These are phyloP conservation scores for Herminia tarsipennalis DNA, from an alignment of 2,888 invertebrate genomes.

Conservation along the genomic window DNA sequence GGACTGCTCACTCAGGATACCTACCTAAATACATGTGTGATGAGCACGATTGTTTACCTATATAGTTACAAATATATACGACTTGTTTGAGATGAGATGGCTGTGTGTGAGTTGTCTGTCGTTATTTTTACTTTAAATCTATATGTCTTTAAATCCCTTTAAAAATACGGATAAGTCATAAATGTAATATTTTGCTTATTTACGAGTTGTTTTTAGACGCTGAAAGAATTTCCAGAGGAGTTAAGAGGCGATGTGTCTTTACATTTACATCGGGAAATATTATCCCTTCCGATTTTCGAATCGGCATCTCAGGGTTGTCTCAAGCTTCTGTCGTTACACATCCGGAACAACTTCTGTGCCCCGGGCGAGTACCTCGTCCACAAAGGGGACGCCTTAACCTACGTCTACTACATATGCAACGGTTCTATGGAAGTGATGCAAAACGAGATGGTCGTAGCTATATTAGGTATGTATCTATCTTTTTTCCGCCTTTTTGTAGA, in stretches of 20 bases:
- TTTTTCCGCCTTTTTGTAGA: too few relatives aligned
- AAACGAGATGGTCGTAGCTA: constrained; percentile 98
- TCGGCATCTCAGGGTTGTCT: constrained; percentile 97
- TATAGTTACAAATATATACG: too few relatives aligned
- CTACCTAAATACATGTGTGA: too few relatives aligned
- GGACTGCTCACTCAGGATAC: too few relatives aligned
- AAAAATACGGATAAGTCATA: too few relatives aligned
- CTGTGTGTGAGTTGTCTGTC: too few relatives aligned
- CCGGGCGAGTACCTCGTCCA: constrained; percentile 98
- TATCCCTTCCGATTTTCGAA: constrained; percentile 97
- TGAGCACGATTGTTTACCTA: too few relatives aligned
- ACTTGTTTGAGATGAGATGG: too few relatives aligned
- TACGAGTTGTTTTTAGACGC: constrained; percentile 87
- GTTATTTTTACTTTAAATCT: too few relatives aligned
- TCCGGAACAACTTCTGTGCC: constrained; percentile 97
- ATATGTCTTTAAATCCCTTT: too few relatives aligned
- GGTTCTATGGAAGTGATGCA: constrained; percentile 99
- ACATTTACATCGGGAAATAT: constrained; percentile 97
- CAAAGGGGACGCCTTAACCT: constrained; percentile 96
- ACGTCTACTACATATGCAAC: constrained; percentile 98
- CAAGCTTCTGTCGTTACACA: constrained; percentile 96
- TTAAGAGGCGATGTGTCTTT: constrained; percentile 97
- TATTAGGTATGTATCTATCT: constrained; percentile 87
- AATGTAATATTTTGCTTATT: constrained; percentile 19
- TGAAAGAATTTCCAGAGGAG: constrained; percentile 98